Conservation (phyloP, 2,797 vertebrate genomes). For the Antennarius maculatus region DNA sequence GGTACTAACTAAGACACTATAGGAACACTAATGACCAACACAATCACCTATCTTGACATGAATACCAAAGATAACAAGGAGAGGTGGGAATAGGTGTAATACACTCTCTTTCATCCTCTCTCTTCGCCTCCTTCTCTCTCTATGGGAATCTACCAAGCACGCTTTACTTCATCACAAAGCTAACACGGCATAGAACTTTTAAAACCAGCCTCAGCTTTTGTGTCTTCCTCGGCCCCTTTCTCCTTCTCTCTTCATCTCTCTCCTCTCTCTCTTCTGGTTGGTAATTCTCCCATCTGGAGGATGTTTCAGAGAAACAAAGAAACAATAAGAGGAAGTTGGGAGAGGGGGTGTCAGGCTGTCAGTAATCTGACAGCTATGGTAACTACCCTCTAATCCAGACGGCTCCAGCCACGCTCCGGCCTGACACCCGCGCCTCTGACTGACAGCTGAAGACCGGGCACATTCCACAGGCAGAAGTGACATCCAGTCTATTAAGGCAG, state of each 20-base stretch:
- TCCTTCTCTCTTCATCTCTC: conserved; percentile 20
- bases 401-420: conserved; percentile 95
- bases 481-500: conserved; percentile 99
- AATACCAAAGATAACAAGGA: conserved; percentile 83
- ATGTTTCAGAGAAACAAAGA: conserved; percentile 90
- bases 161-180: conserved; percentile 82
- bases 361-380: conserved; percentile 99
- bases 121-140: conserved; percentile 53
- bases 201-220: conserved; percentile 76
- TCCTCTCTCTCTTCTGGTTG: conserved; percentile 65
- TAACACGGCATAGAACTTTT: conserved; percentile 82
- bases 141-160: conserved; percentile 69
- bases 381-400: conserved; percentile 99
- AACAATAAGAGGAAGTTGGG: conserved; percentile 98
- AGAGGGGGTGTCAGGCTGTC: conserved; percentile 99
- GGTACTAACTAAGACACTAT: conserved; percentile 79
- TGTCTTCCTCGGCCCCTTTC: conserved; percentile 37
- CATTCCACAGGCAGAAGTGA: conserved; percentile 99
- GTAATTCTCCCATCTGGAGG: conserved; percentile 86
- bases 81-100: conserved; percentile 79
- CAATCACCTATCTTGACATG: conserved; percentile 83
- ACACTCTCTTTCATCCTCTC: conserved; percentile 64
- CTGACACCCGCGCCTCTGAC: conserved; percentile 97
- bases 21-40: conserved; percentile 82
- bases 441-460: conserved; percentile 99